Base-by-base conservation (phyloP, 2,113 vertebrate genomes). In the Pygoscelis adeliae region DNA sequence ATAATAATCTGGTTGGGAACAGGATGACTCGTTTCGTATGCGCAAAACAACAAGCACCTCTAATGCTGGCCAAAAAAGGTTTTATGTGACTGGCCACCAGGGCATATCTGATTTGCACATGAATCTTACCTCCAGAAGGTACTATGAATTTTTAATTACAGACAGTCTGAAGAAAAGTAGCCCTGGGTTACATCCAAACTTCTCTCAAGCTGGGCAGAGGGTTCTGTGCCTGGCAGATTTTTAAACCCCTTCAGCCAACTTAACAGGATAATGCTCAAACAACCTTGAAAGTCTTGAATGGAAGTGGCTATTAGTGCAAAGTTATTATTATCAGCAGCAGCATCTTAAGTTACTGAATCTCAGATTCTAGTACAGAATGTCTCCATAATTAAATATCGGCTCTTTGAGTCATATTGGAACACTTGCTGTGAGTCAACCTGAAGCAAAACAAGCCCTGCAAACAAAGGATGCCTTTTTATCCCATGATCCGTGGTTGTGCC, bases 401-500 rank as follows among this genome's bases (percentile, higher is more conserved):
- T 84, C 63, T 82, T 91, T 95, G 95, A 97, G 83, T 91, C 91
- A 96, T 15, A 22, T 14, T 81, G 80, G 92, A 97, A 96, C 87
- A 92, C 85, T 92, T 89, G 91, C 82, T 80, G 71, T 92, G 92
- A 97, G 80, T 96, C 92, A 97, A 71, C 61, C 25, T 36, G 84
- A 70, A 83, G 67, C 53, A 92, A 77, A 97, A 88, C 87, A 96
- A 87, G 66, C 20, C 44, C 61, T 76, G 65, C 72, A 82, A 67
- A 93, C 80, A 95, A 87, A 92, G 76, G 56, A 83, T n/a, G 83
- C 52, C 63, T 87, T 95, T 83, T 47, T 53, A 55, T 17, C 30
- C 83, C 53, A 15, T 26, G 76, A 27, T 44, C 62, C 6, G 2
- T 6, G 38, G 55, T 12, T 67, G 62, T 81, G 85, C 90, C 89